Percentiles rank a stretch among this genome's conserved stretches.
Evolutionary conservation across 1,140 invertebrate species (phyloP).

Genomic region (Nebria ingens): DNA sequence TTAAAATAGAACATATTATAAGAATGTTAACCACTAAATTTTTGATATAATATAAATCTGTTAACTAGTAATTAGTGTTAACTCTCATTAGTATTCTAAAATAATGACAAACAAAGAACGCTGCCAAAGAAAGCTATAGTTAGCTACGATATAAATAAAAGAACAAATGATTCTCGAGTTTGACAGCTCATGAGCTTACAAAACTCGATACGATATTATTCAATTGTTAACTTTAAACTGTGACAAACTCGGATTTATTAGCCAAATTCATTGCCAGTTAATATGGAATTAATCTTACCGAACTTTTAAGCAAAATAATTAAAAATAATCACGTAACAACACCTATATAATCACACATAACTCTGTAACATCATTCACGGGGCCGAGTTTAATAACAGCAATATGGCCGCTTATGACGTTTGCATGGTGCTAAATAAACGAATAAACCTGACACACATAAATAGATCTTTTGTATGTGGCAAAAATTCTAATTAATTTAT

Average conservation of each 20-base stretch:
- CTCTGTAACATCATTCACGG: constrained; percentile 4
- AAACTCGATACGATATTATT: not conserved
- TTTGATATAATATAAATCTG: too few relatives aligned
- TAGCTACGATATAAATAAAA: not conserved
- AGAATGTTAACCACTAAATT: too few relatives aligned
- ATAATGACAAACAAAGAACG: too few relatives aligned
- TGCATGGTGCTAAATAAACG: not conserved
- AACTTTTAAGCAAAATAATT: constrained; percentile 2
- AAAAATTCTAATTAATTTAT: not conserved
- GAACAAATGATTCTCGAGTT: too few relatives aligned
- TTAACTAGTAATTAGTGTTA: too few relatives aligned
- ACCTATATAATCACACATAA: constrained; percentile 4
- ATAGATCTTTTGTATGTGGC: not conserved
- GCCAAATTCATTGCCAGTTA: not conserved
- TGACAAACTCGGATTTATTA: not conserved
- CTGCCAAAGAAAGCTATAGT: too few relatives aligned
- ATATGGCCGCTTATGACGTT: constrained; percentile 3
- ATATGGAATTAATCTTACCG: not conserved
- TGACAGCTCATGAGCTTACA: constrained; percentile 6
- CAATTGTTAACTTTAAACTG: not conserved
- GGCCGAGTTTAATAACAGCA: not conserved
- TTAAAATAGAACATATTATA: too few relatives aligned
- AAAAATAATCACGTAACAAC: constrained; percentile 8
- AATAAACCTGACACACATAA: not conserved
- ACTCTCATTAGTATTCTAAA: too few relatives aligned